Base-by-base conservation (phyloP, 2,113 vertebrate species). In the Tricholaema leucomelas region DNA sequence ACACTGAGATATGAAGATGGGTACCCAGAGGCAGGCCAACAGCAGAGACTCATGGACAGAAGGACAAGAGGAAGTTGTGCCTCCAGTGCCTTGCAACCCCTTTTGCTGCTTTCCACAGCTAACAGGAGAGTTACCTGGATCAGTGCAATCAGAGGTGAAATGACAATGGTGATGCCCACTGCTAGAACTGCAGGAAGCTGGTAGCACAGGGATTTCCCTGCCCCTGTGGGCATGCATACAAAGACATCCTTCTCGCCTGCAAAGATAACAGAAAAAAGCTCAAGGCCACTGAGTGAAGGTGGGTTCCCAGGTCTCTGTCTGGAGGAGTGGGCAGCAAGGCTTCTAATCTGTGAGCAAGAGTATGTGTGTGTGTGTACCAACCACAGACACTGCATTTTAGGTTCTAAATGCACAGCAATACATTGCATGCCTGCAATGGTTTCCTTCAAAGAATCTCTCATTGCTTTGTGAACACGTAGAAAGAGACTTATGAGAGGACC, bases 151-250 rank as follows among this genome's bases (percentile, higher is more conserved):
- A 99, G 97, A 42, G 99, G 99, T 83, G 99, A 99, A 92, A 99
- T 97, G 81, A 99, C 99, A 90, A 99, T 96, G 65, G 99, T 99
- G 92, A 99, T 98, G 59, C 99, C 99, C 76, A 96, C 91, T 66
- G 98, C 97, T 97, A 99, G 85, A 25, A 99, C 85, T 60, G 99
- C 99, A 79, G 99, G 99, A 46, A 99, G 98, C 97, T 99, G 99
- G 96, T 99, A 99, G 90, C 99, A 99, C 48, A 99, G 96, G 58
- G 99, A 99, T 90, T 99, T 99, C 74, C 99, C 99, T 76, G 99
- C 99, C 74, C 99, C 99, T 35, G 99, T 99, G 70, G 99, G 99
- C 99, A 99, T 99, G 95, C 99, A 99, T 33, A 99, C 98, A 96
- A 99, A 99, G 81, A 99, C 98, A 96, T 99, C 99, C 92, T 96